Conservation (phyloP, 1,140 invertebrate genomes). For the Neodiprion fabricii region DNA sequence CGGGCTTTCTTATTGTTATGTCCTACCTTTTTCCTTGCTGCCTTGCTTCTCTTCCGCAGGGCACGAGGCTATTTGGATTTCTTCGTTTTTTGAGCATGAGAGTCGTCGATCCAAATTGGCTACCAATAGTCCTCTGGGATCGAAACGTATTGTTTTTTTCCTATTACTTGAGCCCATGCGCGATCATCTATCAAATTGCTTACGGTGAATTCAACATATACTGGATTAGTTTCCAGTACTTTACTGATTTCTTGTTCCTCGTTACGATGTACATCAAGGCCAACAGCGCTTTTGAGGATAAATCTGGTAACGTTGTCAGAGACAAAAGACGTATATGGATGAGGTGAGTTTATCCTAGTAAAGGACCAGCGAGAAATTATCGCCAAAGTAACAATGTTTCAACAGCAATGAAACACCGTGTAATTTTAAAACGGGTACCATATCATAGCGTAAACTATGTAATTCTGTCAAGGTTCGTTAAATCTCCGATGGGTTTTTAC, state of each 20-base stretch:
- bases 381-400: too few relatives aligned
- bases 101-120: slow-evolving; percentile 1
- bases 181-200: neutral
- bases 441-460: too few relatives aligned
- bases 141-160: neutral
- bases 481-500: slow-evolving; percentile 7
- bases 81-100: neutral
- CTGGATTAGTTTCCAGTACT: neutral
- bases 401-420: too few relatives aligned
- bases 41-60: too few relatives aligned
- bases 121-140: neutral
- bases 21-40: neutral
- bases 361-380: too few relatives aligned
- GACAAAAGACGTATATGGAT: neutral
- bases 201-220: neutral
- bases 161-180: slow-evolving; percentile 6
- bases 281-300: neutral
- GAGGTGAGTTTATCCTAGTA: neutral
- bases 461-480: neutral
- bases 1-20: neutral
- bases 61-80: neutral
- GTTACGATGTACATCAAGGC: slow-evolving; percentile 4
- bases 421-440: too few relatives aligned
- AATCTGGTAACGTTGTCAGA: neutral
- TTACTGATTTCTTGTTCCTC: neutral